Evolutionary conservation across 1,140 invertebrate genomes (phyloP), one percentile per base, ranked within the genome.

Genomic region (Nomia melanderi): DNA sequence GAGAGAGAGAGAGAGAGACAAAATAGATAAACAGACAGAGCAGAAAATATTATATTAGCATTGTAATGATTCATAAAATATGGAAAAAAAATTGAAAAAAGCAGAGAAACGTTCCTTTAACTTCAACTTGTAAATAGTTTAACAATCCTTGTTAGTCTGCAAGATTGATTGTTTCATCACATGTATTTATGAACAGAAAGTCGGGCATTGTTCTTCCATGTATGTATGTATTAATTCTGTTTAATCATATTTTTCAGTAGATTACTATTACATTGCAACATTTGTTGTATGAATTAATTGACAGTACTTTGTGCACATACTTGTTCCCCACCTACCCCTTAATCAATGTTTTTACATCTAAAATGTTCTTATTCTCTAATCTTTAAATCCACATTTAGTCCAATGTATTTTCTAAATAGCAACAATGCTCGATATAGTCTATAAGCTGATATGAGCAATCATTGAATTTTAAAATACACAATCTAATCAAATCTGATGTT

Each of bases 91-190:
- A 44, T 44, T 41, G 23, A 47, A 71, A n/a, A 70, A 44, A 53
- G 44, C 74, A 77, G 66, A 62, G 33, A 77, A 62, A 77, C 7
- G 74, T 77, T 77, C 74, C 65, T 77, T 77, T 77, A 77, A 44
- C 59, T 77, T 56, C 47, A 70, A 71, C 56, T 44, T 77, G 74
- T 71, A 77, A 70, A 77, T 77, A 77, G 31, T 60, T 31, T 41
- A 69, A 70, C 60, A 17, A 77, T 77, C 57, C 56, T 54, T 25
- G 57, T 69, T 77, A 77, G 65, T 77, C 59, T 53, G 66, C 64
- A 75, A 67, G 66, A 27, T n/a, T n/a, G 31, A 75, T 36, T 31
- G 31, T 75, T 69, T 59, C 44, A 25, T 67, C 29, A 75, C 54
- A 29, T 29, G 47, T 33, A 75, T 67, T 67, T 47, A 53, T 54